Conservation (phyloP, 2,113 vertebrate genomes). For the Colossoma macropomum region DNA sequence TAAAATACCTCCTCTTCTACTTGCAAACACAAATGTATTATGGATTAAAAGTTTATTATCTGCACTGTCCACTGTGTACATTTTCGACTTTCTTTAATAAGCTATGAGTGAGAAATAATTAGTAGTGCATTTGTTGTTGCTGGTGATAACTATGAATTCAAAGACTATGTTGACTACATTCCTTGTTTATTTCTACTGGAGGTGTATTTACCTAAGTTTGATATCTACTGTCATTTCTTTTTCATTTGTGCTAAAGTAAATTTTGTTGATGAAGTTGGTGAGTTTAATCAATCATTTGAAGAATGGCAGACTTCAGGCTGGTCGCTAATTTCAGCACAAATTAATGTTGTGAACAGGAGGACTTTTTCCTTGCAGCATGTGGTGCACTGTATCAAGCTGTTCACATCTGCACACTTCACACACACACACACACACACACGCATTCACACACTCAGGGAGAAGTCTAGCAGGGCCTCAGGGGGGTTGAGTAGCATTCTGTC, state of each 20-base stretch:
- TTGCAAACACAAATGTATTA: not conserved
- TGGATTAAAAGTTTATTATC: not conserved
- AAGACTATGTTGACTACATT: too few species aligned
- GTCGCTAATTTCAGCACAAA: conserved; percentile 72
- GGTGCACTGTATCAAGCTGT: conserved; percentile 78
- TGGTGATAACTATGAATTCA: too few species aligned
- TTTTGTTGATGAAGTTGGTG: conserved; percentile 47
- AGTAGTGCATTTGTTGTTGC: too few species aligned
- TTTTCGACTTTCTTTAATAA: too few species aligned
- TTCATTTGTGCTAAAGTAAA: conserved; percentile 1
- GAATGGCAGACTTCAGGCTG: conserved; percentile 64
- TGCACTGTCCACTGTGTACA: not conserved
- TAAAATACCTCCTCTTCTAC: not conserved
- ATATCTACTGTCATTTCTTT: not conserved
- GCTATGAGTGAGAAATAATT: too few species aligned
- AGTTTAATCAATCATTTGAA: conserved; percentile 61
- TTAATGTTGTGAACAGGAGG: conserved; percentile 74
- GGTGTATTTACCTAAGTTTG: too few species aligned
- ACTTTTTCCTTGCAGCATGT: conserved; percentile 76
- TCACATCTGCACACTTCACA: conserved; percentile 66
- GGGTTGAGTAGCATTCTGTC: conserved; percentile 76
- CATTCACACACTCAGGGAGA: conserved; percentile 69
- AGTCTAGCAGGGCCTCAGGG: conserved; percentile 72
- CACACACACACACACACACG: conserved; percentile 46
- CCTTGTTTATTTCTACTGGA: too few species aligned